Conservation (phyloP, 2,113 vertebrate genomes). For the Cyrtonyx montezumae region DNA sequence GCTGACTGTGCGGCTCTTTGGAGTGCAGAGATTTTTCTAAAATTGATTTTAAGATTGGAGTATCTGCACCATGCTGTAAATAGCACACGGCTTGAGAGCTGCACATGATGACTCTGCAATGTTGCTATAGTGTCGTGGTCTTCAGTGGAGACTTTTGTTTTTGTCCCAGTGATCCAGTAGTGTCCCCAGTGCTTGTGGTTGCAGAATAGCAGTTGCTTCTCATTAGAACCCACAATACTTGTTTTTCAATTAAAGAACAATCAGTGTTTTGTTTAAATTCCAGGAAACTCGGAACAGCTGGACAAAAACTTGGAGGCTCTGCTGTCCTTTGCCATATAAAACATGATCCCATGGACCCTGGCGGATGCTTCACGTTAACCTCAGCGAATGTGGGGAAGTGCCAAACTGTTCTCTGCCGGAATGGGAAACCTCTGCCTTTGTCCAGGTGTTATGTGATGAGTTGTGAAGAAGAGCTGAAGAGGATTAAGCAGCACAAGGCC, state of each 20-base stretch:
- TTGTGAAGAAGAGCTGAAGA: constrained; percentile 89
- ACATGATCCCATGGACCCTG: constrained; percentile 92
- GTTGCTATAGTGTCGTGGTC: neutral
- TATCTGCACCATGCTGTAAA: neutral
- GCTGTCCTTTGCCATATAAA: constrained; percentile 97
- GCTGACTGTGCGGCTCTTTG: neutral
- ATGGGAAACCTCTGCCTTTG: constrained; percentile 91
- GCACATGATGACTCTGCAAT: neutral
- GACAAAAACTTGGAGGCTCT: constrained; percentile 96
- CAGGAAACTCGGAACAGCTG: constrained; percentile 96
- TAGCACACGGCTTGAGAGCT: neutral
- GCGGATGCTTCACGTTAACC: constrained; percentile 93
- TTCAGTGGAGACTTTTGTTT: neutral
- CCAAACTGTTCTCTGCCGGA: constrained; percentile 92
- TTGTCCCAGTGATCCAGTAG: neutral
- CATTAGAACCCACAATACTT: rapidly evolving
- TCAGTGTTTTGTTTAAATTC: constrained; percentile 42
- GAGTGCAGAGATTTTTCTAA: neutral
- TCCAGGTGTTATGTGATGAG: constrained; percentile 89
- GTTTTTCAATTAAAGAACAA: neutral
- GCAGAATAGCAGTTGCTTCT: neutral
- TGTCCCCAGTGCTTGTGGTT: neutral
- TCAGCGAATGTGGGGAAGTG: constrained; percentile 98
- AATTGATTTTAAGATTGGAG: neutral
- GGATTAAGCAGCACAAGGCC: constrained; percentile 92